Evolutionary conservation across 2,113 vertebrate species (phyloP).

Genomic region (Otus sunia): DNA sequence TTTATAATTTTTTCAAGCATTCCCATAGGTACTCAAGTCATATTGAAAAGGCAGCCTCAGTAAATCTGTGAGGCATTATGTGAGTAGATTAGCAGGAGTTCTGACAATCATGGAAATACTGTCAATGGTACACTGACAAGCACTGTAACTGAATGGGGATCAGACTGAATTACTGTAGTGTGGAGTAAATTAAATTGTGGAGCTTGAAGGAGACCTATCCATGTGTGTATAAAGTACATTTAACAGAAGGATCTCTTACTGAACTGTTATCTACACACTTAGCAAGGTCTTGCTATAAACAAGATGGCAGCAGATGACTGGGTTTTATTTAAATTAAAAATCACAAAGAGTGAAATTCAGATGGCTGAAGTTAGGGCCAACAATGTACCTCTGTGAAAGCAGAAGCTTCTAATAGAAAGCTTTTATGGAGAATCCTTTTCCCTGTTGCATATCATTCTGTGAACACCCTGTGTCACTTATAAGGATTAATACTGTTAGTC

Average conservation of each 20-base stretch:
- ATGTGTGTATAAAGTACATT: neutral
- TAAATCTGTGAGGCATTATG: neutral
- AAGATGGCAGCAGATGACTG: neutral
- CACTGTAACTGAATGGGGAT: neutral
- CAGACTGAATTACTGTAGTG: conserved; percentile 1
- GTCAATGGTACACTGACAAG: neutral
- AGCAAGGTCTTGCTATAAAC: neutral
- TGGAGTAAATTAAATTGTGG: conserved; percentile 32
- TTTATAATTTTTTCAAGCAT: conserved; percentile 2
- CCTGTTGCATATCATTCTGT: neutral
- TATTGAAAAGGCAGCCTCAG: conserved; percentile 2
- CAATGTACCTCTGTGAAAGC: neutral
- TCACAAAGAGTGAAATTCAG: neutral
- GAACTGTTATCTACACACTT: neutral
- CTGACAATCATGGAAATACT: conserved; percentile 4
- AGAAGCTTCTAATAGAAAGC: neutral
- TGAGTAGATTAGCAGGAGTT: neutral
- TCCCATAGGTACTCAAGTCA: neutral
- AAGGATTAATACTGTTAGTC: neutral
- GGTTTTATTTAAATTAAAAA: conserved; percentile 12
- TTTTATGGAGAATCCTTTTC: neutral
- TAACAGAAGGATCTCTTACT: neutral
- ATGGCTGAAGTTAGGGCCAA: neutral
- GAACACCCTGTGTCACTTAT: neutral
- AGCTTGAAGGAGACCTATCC: neutral